phyloP scores from a whole-genome alignment of 2,888 invertebrate species.

The Diaphora mendica region DNA sequence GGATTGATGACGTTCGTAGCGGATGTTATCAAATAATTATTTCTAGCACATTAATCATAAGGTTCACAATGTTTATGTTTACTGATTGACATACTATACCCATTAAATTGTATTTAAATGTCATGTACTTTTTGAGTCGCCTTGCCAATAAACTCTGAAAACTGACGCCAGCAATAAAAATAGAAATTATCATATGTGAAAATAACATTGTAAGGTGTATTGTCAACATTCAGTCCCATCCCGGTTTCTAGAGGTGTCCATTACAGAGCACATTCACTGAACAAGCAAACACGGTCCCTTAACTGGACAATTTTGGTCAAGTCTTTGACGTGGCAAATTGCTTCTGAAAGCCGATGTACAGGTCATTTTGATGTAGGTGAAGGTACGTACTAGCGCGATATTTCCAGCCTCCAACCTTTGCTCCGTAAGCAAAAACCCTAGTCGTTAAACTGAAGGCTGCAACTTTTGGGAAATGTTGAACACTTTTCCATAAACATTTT shows the following conservation, averaged over 20 bases:
- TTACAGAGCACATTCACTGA: conserved; percentile 45
- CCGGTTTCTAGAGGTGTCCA: conserved; percentile 30
- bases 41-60: conserved; percentile 46
- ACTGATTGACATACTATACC: conserved; percentile 8
- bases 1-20: conserved; percentile 46
- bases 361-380: conserved; percentile 12
- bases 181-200: conserved; percentile 18
- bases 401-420: conserved; percentile 12
- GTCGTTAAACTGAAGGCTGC: conserved; percentile 19
- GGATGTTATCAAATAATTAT: conserved; percentile 40
- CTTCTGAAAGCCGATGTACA: conserved; percentile 16
- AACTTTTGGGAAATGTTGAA: conserved; percentile 15
- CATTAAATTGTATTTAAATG: conserved; percentile 8
- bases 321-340: conserved; percentile 29
- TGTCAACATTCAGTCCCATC: conserved; percentile 30
- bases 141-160: neutral
- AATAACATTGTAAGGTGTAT: conserved; percentile 26
- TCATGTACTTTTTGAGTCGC: neutral
- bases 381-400: conserved; percentile 6
- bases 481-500: conserved; percentile 19
- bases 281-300: conserved; percentile 40
- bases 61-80: conserved; percentile 23
- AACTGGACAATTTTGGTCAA: conserved; percentile 36
- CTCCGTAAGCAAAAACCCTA: conserved; percentile 15
- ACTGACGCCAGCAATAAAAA: conserved; percentile 18